Evolutionary conservation across 2,797 vertebrate species (phyloP), one percentile per base, ranked within the genome.

Genomic region (Rhinella marina): DNA sequence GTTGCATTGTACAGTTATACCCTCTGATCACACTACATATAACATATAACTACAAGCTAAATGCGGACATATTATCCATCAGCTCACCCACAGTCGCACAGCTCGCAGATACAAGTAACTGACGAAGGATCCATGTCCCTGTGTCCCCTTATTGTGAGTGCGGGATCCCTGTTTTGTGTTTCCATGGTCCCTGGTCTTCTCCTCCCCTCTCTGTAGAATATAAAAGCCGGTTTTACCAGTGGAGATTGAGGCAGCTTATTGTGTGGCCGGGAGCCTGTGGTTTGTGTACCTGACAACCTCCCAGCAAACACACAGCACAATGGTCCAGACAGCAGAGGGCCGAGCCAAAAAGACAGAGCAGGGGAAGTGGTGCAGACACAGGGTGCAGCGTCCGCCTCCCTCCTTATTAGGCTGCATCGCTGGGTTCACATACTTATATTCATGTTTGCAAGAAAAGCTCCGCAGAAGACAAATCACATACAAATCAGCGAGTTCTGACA

Each of bases 11-110:
- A 41, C 41, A 41, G 41, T 5, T 6, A 41, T 41, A 6, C 41
- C 41, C 41, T 41, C 41, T 41, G 41, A 41, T 41, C 41, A 5
- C 41, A 6, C 41, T 6, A 5, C 6, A 68, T 68, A 32, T 70
- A 32, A 7, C 12, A 70, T 19, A 32, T 27, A 81, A 13, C 32
- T n/a, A 62, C 32, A 23, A 8, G 57, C 19, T n/a, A 57, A 19
- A 79, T 32, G n/a, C 29, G 52, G 32, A 82, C 32, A 70, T 8
- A 50, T 12, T 12, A 27, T 73, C n/a, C 59, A 23, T 72, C 23
- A 77, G 82, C 86, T 89, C 76, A 90, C 86, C 89, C 85, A 21
- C 82, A 91, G 81, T 89, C 84, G 41, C 88, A 90, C 52, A 92
- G 88, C 32, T 66, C 73, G 16, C 91, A 90, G 79, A 91, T 88